phyloP scores from a whole-genome alignment of 53 echinoderm and acorn worm species.

The Apostichopus leukothele region DNA sequence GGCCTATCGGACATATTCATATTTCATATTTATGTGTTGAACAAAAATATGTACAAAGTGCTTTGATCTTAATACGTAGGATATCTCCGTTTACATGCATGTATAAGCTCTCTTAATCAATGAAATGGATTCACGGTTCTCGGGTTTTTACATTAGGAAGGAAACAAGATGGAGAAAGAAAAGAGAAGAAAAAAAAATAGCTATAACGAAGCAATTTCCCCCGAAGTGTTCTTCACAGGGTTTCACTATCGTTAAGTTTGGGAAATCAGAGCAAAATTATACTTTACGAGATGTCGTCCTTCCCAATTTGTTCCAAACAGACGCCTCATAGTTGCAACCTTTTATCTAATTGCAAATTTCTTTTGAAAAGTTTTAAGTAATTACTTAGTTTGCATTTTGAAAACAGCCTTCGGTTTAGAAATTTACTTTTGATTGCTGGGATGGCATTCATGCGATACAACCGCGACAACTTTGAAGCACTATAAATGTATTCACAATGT shows the following conservation, averaged over 20 bases:
- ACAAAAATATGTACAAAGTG: too few species aligned
- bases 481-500: neutral
- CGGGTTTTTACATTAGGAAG: neutral
- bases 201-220: neutral
- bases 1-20: too few species aligned
- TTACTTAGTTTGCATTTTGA: slow-evolving; percentile 20
- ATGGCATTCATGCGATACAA: neutral
- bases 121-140: neutral
- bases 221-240: neutral
- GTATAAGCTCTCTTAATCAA: neutral
- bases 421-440: neutral
- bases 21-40: too few species aligned
- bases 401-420: neutral
- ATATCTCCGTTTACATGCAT: too few species aligned
- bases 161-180: neutral
- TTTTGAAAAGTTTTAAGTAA: slow-evolving; percentile 25
- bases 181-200: neutral
- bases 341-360: slow-evolving; percentile 29
- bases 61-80: too few species aligned
- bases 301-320: neutral
- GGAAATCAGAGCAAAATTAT: neutral
- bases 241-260: neutral
- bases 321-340: neutral
- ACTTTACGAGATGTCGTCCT: neutral
- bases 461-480: neutral